Evolutionary conservation across 2,888 invertebrate species (phyloP), one percentile per base, ranked within the genome.

Genomic region (Pelosia muscerda): DNA sequence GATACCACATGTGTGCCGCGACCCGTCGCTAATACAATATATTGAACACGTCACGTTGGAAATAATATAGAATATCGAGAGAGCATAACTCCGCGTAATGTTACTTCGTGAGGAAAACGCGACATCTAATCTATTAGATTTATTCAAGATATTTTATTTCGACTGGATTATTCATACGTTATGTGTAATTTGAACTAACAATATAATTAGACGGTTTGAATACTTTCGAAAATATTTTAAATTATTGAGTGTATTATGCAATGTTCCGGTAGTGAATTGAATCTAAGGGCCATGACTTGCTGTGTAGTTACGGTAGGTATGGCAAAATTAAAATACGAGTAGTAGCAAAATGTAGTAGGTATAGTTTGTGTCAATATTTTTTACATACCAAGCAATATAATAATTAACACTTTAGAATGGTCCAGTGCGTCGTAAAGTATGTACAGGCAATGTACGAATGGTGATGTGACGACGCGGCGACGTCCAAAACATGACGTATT

Each of bases 21-120:
- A 90, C 83, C 90, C 84, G 89, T 84, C 84, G 87, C 86, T 90
- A 90, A 90, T 87, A 81, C 86, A 87, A 87, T 87, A 89, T 89
- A 90, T 89, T 87, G 89, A 87, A 90, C 84, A 86, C 85, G 84
- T 79, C 83, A 81, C 79, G 77, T 69, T 69, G 77, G 74, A 84
- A 83, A 84, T 81, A 82, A 81, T 82, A 78, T 71, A 71, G 55
- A 68, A 75, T 82, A 73, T 77, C 57, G 68, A 57, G 68, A 75
- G 72, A 77, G 59, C 75, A 72, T 74, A 65, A 69, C 70, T 70
- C 62, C 61, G 23, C 62, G 38, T 60, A 59, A 56, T 67, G 34
- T 69, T 22, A 58, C 23, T 13, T 57, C 34, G 25, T 28, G 57
- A 65, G 62, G 34, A 54, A 64, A 31, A 62, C 26, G 62, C 10